Conservation (phyloP, 2,888 invertebrate genomes). For the Mythimna loreyi region DNA sequence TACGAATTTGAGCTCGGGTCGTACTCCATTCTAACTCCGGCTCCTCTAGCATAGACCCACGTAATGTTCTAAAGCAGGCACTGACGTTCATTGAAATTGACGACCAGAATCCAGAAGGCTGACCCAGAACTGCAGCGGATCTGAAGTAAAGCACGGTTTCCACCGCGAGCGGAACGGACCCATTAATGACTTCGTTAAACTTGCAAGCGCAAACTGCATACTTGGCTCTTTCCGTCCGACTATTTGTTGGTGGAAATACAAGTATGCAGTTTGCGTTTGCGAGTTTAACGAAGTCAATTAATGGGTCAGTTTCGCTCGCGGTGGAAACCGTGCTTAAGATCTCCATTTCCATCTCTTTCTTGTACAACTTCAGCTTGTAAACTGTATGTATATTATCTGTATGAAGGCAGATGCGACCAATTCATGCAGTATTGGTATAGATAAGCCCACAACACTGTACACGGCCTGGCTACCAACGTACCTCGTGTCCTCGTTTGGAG, state of each 20-base stretch:
- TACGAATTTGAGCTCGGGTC: no score
- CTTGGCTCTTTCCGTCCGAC: no score
- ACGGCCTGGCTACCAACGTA: constrained; percentile 61
- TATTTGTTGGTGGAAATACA: no score
- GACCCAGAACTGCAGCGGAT: neutral
- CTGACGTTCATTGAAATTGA: neutral
- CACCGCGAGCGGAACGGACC: no score
- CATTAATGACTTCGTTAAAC: no score
- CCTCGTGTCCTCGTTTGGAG: constrained; percentile 66
- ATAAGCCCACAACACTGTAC: constrained; percentile 61
- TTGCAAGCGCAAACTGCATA: no score
- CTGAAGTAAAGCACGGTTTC: neutral
- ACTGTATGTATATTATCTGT: constrained; percentile 44
- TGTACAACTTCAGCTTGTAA: constrained; percentile 38
- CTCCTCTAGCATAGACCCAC: no score
- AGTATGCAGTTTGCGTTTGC: no score
- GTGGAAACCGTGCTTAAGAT: no score
- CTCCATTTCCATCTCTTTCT: constrained; percentile 15
- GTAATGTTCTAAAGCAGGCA: constrained; percentile 2
- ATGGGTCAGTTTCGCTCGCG: no score
- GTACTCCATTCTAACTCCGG: no score
- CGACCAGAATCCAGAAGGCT: neutral
- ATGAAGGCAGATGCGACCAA: constrained; percentile 57
- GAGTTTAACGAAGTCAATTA: no score
- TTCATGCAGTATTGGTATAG: constrained; percentile 63